A percentile compares a stretch with the other conserved stretches of the same genome.
Evolutionary conservation across 2,888 invertebrate genomes (phyloP).

Genomic region (Aphrophora alni): DNA sequence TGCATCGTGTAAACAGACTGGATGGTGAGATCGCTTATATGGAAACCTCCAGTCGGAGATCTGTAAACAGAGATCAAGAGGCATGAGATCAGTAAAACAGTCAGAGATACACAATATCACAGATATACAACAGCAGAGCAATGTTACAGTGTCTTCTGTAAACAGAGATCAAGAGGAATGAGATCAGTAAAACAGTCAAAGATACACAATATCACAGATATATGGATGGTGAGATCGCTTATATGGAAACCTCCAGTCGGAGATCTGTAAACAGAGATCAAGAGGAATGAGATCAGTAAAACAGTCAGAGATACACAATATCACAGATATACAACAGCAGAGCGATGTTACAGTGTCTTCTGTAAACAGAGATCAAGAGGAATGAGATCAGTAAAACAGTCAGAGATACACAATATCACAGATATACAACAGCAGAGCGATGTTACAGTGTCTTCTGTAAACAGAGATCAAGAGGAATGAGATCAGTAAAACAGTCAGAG

Average conservation of each 20-base stretch:
- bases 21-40: conserved; percentile 83
- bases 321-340: too few species aligned
- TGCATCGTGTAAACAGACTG: conserved; percentile 82
- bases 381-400: too few species aligned
- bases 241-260: conserved; percentile 89
- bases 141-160: too few species aligned
- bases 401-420: not conserved
- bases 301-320: not conserved
- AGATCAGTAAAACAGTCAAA: too few species aligned
- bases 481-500: not conserved
- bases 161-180: too few species aligned
- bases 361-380: too few species aligned
- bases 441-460: too few species aligned
- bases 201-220: not conserved
- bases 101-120: not conserved
- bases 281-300: not conserved
- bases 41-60: conserved; percentile 89
- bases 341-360: too few species aligned
- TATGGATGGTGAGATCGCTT: conserved; percentile 84
- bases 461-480: conserved; percentile 18
- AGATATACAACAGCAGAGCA: too few species aligned
- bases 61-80: conserved; percentile 57
- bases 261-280: conserved; percentile 63
- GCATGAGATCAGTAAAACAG: not conserved
- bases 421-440: conserved; percentile 84